Base-by-base conservation (phyloP, 2,888 invertebrate genomes). In the Apodemia mormo region DNA sequence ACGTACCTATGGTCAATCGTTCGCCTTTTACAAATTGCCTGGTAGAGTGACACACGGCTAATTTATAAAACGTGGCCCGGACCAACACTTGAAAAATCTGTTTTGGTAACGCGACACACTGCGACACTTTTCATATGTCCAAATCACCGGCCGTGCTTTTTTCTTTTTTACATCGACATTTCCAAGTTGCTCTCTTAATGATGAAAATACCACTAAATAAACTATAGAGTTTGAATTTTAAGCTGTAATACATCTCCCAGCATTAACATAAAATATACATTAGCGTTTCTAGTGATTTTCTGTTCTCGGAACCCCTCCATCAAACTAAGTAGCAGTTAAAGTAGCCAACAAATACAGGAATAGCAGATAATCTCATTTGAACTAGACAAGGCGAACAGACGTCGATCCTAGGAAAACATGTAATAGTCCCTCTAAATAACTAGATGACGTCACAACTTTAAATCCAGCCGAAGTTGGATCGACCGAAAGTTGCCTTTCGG, bases 361-460 rank as follows among this genome's bases (percentile, higher is more conserved):
- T 64, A 64, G 61, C 61, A 64, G 61, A 64, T 64, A 64, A 64
- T 64, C 61, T 64, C 61, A 64, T 69, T 64, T 69, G 70, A 74
- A 72, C 72, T 72, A 74, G 73, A 74, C 75, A 74, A 73, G 75
- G 74, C 72, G 74, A 70, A 72, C 72, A 73, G 73, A 72, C 67
- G 69, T 75, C 77, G 78, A 80, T 78, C 76, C 76, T 76, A 76
- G 77, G 76, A 72, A 54, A 81, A 79, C 80, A 80, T 75, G 74
- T 77, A 76, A 76, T 76, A 69, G 71, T 74, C 84, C 81, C 78
- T 54, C 22, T 81, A 85, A 88, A 89, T 89, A 88, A 83, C 81
- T 79, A 79, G 81, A 82, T 87, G 88, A 88, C 88, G 89, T 90
- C 86, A 88, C 82, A 78, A 80, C 81, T 86, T 86, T 84, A 85